Percentiles rank a stretch among this genome's conserved stretches.
Evolutionary conservation across 2,113 vertebrate genomes (phyloP).

Genomic region (Leptosomus discolor): DNA sequence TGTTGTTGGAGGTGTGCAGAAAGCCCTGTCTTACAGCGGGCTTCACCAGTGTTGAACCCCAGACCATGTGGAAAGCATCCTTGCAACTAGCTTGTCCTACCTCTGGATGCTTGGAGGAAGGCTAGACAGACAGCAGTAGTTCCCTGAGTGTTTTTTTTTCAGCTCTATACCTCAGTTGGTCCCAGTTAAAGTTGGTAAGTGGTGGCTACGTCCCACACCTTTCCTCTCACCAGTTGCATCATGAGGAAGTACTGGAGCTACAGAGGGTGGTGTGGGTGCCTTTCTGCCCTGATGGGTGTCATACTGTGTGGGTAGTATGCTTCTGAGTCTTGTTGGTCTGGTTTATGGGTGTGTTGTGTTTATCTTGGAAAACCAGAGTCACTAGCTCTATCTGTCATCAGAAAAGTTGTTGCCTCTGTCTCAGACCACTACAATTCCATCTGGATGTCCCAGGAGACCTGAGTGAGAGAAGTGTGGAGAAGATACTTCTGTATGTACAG

Average conservation of each 20-base stretch:
- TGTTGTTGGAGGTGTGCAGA: background rate
- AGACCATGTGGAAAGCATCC: background rate
- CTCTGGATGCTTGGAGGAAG: background rate
- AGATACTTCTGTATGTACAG: background rate
- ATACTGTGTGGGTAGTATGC: background rate
- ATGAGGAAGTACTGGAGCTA: background rate
- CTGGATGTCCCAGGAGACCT: background rate
- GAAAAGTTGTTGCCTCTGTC: background rate
- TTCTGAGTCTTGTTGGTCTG: background rate
- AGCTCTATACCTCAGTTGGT: background rate
- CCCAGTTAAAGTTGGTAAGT: background rate
- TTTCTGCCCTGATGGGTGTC: background rate
- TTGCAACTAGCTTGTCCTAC: background rate
- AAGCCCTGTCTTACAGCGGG: background rate
- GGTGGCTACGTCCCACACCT: background rate
- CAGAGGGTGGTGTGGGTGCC: background rate
- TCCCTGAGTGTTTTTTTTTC: background rate
- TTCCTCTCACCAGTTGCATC: background rate
- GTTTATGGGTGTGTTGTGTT: constrained; percentile 37
- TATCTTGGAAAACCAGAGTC: background rate
- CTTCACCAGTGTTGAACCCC: background rate
- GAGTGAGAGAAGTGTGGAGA: background rate
- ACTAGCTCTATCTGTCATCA: background rate
- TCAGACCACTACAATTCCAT: background rate
- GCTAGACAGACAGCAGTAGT: background rate